phyloP scores from a whole-genome alignment of 2,113 vertebrate species.

The Eonycteris spelaea region DNA sequence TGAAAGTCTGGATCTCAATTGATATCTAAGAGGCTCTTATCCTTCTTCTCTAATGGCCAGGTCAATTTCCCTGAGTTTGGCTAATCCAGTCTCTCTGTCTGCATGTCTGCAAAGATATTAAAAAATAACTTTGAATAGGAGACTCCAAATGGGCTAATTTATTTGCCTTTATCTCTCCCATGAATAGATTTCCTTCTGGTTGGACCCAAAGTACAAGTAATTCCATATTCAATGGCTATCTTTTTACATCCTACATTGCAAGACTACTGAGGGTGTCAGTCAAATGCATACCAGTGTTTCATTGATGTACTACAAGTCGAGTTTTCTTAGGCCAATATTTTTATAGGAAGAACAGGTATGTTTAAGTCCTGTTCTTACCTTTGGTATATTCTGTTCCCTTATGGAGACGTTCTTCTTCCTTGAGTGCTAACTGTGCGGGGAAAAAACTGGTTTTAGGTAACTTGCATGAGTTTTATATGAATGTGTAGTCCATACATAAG shows the following conservation, averaged over 20 bases:
- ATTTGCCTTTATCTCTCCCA: background rate
- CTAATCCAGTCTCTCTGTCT: background rate
- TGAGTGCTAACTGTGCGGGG: background rate
- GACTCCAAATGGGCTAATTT: background rate
- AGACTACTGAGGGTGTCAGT: background rate
- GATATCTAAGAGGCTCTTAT: background rate
- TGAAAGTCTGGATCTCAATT: background rate
- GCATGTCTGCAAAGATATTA: background rate
- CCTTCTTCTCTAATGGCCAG: background rate
- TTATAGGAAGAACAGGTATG: background rate
- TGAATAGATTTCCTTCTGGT: background rate
- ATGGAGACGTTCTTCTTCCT: background rate
- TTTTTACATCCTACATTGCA: background rate
- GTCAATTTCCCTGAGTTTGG: background rate
- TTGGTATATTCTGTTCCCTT: background rate
- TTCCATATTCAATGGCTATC: background rate
- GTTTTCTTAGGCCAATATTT: background rate
- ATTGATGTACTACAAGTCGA: background rate
- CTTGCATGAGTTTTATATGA: background rate
- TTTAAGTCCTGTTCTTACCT: background rate
- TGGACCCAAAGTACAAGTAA: background rate
- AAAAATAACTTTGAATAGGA: background rate
- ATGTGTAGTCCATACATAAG: background rate
- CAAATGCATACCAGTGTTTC: background rate
- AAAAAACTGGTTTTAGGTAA: background rate